A percentile compares a stretch with the other conserved stretches of the same genome.
Evolutionary conservation across 1,140 invertebrate genomes (phyloP).

Genomic region (Ceratosolen fusciceps): DNA sequence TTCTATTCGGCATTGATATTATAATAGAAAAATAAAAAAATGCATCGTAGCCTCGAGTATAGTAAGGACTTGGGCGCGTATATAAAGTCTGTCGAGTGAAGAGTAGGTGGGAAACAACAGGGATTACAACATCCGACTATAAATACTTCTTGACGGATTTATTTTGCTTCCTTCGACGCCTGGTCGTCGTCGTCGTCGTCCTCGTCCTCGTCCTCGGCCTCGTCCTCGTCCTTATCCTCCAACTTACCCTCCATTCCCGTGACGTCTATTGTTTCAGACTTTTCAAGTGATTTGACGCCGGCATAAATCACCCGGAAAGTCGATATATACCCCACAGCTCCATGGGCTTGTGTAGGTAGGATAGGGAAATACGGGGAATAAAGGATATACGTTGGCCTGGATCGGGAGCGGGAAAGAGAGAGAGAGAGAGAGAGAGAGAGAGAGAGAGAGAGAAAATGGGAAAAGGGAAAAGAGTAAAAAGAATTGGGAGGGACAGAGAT

Average conservation of each 20-base stretch:
- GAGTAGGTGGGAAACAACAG: neutral
- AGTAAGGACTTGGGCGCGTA: conserved; percentile 8
- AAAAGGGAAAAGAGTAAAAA: neutral
- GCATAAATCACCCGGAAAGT: conserved; percentile 46
- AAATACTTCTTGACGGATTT: conserved; percentile 46
- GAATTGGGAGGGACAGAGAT: neutral
- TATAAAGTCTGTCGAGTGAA: conserved; percentile 7
- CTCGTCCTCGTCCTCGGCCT: conserved; percentile 12
- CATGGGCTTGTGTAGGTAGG: neutral
- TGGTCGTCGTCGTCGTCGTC: conserved; percentile 20
- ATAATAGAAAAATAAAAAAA: neutral
- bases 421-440: neutral
- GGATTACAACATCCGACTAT: conserved; percentile 42
- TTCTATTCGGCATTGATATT: too few relatives aligned
- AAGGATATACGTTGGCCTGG: too few relatives aligned
- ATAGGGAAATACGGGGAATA: neutral
- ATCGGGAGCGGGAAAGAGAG: neutral
- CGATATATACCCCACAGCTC: conserved; percentile 19
- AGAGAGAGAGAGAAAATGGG: neutral
- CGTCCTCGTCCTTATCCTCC: neutral
- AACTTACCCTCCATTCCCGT: neutral
- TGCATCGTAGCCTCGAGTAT: neutral
- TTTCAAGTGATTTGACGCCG: conserved; percentile 45
- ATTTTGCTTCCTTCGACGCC: conserved; percentile 38
- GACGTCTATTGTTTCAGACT: conserved; percentile 48